Evolutionary conservation across 2,888 invertebrate species (phyloP).

Genomic region (Beris morrisii): DNA sequence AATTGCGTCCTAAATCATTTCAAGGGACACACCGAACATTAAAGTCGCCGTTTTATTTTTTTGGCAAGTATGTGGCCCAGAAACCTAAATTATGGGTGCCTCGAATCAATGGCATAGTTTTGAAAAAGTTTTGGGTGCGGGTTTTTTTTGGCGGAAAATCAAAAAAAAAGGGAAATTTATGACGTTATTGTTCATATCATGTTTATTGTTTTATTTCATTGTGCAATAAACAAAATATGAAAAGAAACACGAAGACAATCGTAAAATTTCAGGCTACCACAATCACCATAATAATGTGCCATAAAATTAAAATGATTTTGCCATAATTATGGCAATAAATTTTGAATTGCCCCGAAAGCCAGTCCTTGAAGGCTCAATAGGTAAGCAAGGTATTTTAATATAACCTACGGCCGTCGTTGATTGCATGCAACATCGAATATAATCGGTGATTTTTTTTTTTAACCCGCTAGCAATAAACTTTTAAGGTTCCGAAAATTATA

Average conservation of each 20-base stretch:
- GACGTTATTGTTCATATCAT: constrained; percentile 26
- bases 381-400: no score
- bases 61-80: background rate
- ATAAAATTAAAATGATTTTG: constrained; percentile 36
- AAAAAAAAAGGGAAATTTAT: constrained; percentile 20
- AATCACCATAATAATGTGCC: constrained; percentile 29
- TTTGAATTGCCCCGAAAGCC: constrained; percentile 10
- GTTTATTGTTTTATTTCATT: constrained; percentile 27
- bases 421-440: no score
- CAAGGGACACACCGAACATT: constrained; percentile 10
- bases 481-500: no score
- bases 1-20: constrained; percentile 28
- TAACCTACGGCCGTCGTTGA: no score
- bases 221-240: constrained; percentile 15
- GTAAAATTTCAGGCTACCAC: background rate
- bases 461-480: no score
- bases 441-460: no score
- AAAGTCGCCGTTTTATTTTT: background rate
- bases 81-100: constrained; percentile 22
- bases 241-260: background rate
- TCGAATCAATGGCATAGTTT: constrained; percentile 16
- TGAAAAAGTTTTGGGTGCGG: background rate
- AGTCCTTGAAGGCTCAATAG: no score
- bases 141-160: background rate
- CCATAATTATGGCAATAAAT: constrained; percentile 32